Evolutionary conservation across 2,888 invertebrate genomes (phyloP).

Genomic region (Apamea crenata): DNA sequence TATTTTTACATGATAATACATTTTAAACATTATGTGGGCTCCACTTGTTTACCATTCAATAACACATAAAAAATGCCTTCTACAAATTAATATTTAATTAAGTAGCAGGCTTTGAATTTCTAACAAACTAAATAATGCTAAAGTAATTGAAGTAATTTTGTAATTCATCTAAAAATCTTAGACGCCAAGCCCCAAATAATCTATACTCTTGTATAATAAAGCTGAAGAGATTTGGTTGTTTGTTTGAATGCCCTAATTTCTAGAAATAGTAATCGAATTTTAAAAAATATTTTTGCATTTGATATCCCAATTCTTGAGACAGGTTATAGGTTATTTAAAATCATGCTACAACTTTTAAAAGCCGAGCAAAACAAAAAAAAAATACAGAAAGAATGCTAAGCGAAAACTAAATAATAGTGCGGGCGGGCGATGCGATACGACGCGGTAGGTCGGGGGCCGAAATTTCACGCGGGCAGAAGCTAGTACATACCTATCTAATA

Average conservation of each 20-base stretch:
- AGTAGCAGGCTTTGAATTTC: not conserved
- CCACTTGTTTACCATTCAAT: not conserved
- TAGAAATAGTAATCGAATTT: not conserved
- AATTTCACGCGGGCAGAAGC: not conserved
- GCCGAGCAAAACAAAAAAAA: not conserved
- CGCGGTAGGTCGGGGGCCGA: not conserved
- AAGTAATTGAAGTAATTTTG: not conserved
- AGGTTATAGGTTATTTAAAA: not conserved
- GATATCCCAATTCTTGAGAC: not conserved
- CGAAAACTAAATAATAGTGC: not conserved
- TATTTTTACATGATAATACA: slow-evolving; percentile 4
- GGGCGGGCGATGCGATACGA: not conserved
- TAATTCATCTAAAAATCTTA: not conserved
- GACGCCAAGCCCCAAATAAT: not conserved
- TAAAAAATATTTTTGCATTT: not conserved
- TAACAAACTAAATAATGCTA: not conserved
- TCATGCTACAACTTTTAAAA: not conserved
- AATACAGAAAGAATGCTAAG: not conserved
- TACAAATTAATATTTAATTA: not conserved
- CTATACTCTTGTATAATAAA: not conserved
- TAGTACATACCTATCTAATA: not conserved
- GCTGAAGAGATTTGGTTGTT: not conserved
- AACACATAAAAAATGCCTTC: not conserved
- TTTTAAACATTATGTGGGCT: not conserved
- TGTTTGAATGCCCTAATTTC: not conserved